These are phyloP conservation scores for Heteromormyrus szaboi DNA, from an alignment of 2,797 vertebrate species.

Conservation along the genomic window DNA sequence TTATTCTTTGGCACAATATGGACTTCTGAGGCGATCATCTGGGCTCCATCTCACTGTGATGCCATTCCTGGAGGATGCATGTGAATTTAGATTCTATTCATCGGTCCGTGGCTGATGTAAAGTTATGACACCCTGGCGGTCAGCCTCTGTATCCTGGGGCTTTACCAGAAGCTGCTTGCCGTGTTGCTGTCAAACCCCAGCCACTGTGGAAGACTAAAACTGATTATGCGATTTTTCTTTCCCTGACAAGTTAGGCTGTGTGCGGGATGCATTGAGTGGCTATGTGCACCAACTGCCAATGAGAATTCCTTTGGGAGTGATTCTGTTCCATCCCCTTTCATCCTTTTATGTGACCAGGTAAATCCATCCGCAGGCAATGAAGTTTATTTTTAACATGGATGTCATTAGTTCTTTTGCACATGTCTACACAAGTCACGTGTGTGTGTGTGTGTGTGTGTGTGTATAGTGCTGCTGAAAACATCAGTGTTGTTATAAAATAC, in stretches of 20 bases:
- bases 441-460: background rate
- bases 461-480: background rate
- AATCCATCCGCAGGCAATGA: background rate
- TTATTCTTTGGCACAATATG: background rate
- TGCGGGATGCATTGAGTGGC: constrained; percentile 48
- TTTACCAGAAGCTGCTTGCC: constrained; percentile 52
- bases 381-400: background rate
- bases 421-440: background rate
- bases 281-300: constrained; percentile 41
- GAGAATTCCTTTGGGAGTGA: constrained; percentile 40
- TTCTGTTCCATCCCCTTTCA: background rate
- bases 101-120: constrained; percentile 33
- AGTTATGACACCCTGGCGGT: constrained; percentile 31
- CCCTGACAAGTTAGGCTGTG: constrained; percentile 60
- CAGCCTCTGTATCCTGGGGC: constrained; percentile 37
- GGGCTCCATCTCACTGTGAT: background rate
- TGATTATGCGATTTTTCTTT: constrained; percentile 70
- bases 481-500: background rate
- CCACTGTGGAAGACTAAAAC: constrained; percentile 57
- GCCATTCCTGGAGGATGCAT: constrained; percentile 22
- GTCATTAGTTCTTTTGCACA: background rate
- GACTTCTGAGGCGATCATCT: background rate
- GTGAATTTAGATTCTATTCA: constrained; percentile 45
- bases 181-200: constrained; percentile 64
- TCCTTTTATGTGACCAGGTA: background rate